A percentile compares a stretch with the other conserved stretches of the same genome.
These are phyloP conservation scores for Chrysotoxum bicinctum DNA, from an alignment of 2,888 invertebrate genomes.

Conservation along the genomic window DNA sequence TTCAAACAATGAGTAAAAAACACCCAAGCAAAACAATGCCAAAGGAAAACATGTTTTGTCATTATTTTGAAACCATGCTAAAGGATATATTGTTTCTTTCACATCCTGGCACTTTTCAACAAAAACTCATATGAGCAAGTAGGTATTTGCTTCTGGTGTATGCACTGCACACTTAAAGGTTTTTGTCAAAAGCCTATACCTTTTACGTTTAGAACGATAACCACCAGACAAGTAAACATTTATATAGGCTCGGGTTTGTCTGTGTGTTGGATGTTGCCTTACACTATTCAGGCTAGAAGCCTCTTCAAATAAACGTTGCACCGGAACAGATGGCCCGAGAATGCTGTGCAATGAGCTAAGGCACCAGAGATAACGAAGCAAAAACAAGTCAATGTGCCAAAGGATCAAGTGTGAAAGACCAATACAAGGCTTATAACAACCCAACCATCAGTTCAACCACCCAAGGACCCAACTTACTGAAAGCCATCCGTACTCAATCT, in stretches of 20 bases:
- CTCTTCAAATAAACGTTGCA: slow-evolving; percentile 55
- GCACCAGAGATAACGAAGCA: slow-evolving; percentile 40
- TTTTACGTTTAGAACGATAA: not conserved
- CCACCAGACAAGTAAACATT: slow-evolving; percentile 47
- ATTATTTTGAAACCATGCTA: slow-evolving; percentile 43
- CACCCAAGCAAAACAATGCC: slow-evolving; percentile 33
- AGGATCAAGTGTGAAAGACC: slow-evolving; percentile 55
- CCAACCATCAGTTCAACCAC: slow-evolving; percentile 4
- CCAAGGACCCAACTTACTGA: slow-evolving; percentile 24
- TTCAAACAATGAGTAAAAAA: slow-evolving; percentile 48
- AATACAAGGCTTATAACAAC: slow-evolving; percentile 28
- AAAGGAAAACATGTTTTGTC: slow-evolving; percentile 55
- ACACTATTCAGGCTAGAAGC: not conserved
- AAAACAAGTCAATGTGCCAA: slow-evolving; percentile 29
- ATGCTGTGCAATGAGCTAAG: slow-evolving; percentile 59
- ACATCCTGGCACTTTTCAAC: slow-evolving; percentile 34
- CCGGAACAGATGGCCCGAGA: slow-evolving; percentile 44
- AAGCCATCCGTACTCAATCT: slow-evolving; percentile 16
- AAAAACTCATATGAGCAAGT: not conserved
- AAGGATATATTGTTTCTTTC: slow-evolving; percentile 48
- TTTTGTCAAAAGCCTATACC: slow-evolving; percentile 36
- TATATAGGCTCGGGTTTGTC: not conserved
- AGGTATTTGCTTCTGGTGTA: not conserved
- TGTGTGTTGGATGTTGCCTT: not conserved
- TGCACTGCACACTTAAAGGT: not conserved